phyloP scores from a whole-genome alignment of 2,113 vertebrate genomes.

The Cacatua alba region DNA sequence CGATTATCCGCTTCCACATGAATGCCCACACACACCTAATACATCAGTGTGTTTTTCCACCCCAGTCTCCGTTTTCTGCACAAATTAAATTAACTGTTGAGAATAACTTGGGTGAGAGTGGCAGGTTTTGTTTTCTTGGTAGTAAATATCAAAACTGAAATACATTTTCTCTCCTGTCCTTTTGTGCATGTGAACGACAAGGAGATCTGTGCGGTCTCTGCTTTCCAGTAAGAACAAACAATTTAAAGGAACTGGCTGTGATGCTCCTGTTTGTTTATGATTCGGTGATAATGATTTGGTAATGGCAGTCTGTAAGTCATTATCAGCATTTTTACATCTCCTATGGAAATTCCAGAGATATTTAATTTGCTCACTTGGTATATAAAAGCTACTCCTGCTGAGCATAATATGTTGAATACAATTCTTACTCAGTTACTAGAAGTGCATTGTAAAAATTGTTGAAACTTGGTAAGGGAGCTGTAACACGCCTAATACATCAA shows the following conservation, averaged over 20 bases:
- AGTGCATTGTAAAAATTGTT: background rate
- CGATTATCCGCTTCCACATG: background rate
- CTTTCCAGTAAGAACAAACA: background rate
- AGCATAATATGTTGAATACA: constrained; percentile 9
- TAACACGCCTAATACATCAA: background rate
- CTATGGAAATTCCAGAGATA: background rate
- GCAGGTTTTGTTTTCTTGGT: background rate
- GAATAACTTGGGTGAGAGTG: background rate
- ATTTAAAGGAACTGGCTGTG: background rate
- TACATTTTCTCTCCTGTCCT: background rate
- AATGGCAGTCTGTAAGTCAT: background rate
- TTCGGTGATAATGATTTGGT: background rate
- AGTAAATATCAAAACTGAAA: background rate
- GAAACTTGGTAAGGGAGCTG: background rate
- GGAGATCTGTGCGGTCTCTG: background rate
- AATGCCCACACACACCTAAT: background rate
- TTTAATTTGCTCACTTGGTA: background rate
- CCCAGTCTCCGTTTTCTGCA: fast-evolving
- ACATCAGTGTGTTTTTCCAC: fast-evolving
- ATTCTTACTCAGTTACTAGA: constrained; percentile 29
- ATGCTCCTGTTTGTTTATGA: background rate
- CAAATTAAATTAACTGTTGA: background rate
- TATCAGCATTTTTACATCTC: background rate
- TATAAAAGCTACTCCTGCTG: constrained; percentile 22
- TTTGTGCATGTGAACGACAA: background rate